A percentile compares a stretch with the other conserved stretches of the same genome.
These are phyloP conservation scores for Mormyrops boulengeri DNA, from an alignment of 2,797 vertebrate species.

Conservation along the genomic window DNA sequence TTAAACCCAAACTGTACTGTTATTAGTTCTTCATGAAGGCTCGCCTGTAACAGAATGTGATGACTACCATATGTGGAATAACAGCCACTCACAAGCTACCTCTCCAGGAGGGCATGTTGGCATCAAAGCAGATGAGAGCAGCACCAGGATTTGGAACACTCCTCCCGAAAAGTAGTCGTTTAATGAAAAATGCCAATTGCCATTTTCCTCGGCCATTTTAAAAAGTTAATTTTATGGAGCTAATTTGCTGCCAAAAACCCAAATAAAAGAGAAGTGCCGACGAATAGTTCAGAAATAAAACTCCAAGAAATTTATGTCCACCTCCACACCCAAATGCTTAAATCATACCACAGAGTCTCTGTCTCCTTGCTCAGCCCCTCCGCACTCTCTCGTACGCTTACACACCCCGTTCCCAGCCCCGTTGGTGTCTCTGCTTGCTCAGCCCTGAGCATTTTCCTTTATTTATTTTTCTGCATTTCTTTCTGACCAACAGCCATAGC, in stretches of 20 bases:
- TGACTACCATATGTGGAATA: slow-evolving; percentile 64
- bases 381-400: neutral
- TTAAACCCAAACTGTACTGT: slow-evolving; percentile 58
- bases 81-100: slow-evolving; percentile 29
- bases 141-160: slow-evolving; percentile 23
- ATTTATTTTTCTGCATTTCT: slow-evolving; percentile 2
- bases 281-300: slow-evolving; percentile 13
- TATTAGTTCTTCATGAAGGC: slow-evolving; percentile 57
- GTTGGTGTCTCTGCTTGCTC: neutral
- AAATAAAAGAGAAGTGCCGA: slow-evolving; percentile 5
- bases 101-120: slow-evolving; percentile 35
- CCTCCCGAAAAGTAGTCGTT: slow-evolving; percentile 37
- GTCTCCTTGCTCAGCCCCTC: neutral
- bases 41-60: slow-evolving; percentile 49
- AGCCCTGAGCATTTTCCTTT: neutral
- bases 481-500: neutral
- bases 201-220: slow-evolving; percentile 22
- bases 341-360: neutral
- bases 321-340: neutral
- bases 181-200: slow-evolving; percentile 26
- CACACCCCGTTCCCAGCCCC: neutral
- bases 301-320: neutral
- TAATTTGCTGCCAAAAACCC: slow-evolving; percentile 20
- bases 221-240: slow-evolving; percentile 20
- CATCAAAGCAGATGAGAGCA: slow-evolving; percentile 8